These are phyloP conservation scores for Lethenteron camtschaticum DNA, from an alignment of 2,113 vertebrate species.

Conservation along the genomic window DNA sequence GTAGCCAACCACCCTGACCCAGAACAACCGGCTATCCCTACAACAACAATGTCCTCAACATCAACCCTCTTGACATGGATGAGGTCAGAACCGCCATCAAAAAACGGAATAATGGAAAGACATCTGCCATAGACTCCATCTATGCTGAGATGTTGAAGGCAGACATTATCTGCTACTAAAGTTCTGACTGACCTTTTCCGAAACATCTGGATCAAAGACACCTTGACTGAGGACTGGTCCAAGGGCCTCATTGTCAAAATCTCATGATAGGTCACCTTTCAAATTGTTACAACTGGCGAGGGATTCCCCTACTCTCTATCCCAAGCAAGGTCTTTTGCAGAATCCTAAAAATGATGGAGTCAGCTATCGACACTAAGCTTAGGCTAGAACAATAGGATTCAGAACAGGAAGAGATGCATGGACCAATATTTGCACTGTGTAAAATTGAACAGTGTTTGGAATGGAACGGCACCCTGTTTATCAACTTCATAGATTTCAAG, in stretches of 20 bases:
- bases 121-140: not conserved
- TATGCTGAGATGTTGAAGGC: constrained; percentile 7
- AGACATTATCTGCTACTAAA: not conserved
- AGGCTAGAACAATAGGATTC: not conserved
- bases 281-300: not conserved
- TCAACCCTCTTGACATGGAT: not conserved
- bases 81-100: not conserved
- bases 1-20: not conserved
- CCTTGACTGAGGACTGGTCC: not conserved
- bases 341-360: not conserved
- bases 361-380: not conserved
- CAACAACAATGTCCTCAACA: not conserved
- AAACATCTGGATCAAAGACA: constrained; percentile 5
- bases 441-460: not conserved
- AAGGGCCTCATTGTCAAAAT: constrained; percentile 5
- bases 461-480: not conserved
- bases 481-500: not conserved
- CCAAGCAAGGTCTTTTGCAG: not conserved
- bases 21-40: not conserved
- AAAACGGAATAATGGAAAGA: not conserved
- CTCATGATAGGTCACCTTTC: not conserved
- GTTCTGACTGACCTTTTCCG: constrained; percentile 5
- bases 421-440: not conserved
- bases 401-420: not conserved
- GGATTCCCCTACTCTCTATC: not conserved